Conservation (phyloP, 2,888 invertebrate genomes). For the Limnephilus rhombicus region DNA sequence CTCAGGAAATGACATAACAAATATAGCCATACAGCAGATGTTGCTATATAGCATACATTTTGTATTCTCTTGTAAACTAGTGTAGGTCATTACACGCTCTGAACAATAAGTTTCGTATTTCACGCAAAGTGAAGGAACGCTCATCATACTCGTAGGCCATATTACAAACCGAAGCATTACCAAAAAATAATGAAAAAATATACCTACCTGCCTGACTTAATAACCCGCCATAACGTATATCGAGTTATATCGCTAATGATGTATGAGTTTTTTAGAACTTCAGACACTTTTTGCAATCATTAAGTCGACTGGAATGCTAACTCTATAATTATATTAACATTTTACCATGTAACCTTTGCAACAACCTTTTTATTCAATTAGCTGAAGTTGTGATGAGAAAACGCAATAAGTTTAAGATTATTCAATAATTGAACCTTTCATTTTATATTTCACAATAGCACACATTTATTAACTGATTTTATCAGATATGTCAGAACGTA, state of each 20-base stretch:
- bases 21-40: background rate
- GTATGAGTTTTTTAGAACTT: constrained; percentile 2
- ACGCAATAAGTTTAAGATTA: background rate
- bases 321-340: constrained; percentile 11
- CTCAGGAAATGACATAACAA: background rate
- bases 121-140: background rate
- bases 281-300: constrained; percentile 39
- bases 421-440: background rate
- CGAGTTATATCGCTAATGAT: constrained; percentile 33
- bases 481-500: background rate
- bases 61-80: no score
- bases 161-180: background rate
- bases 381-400: background rate
- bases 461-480: background rate
- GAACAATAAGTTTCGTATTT: background rate
- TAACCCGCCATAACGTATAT: background rate
- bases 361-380: constrained; percentile 22
- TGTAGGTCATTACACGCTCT: background rate
- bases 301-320: constrained; percentile 26
- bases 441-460: background rate
- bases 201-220: background rate
- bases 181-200: background rate
- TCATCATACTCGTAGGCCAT: background rate
- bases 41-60: background rate
- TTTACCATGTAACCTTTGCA: background rate